Evolutionary conservation across 2,113 vertebrate species (phyloP).

Genomic region (Dipodomys merriami): DNA sequence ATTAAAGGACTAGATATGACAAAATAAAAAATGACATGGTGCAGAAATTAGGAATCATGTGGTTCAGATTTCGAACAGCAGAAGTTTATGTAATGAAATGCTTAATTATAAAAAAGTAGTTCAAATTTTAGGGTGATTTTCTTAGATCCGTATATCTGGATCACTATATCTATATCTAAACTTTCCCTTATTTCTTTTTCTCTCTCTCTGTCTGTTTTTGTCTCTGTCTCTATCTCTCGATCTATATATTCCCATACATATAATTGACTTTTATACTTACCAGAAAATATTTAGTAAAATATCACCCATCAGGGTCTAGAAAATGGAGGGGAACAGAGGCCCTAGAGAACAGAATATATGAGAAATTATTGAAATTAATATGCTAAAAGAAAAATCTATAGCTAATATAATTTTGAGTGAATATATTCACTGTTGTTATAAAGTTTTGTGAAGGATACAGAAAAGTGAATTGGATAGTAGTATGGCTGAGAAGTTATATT

Average conservation of each 20-base stretch:
- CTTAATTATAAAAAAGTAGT: background rate
- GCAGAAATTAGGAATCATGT: background rate
- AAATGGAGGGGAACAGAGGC: background rate
- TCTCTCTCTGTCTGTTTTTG: too few species aligned
- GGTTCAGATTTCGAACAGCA: background rate
- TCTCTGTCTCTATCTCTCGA: too few species aligned
- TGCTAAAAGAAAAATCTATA: background rate
- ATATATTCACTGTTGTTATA: background rate
- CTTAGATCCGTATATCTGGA: background rate
- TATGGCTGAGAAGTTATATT: background rate
- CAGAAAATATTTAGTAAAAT: background rate
- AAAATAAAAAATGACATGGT: background rate
- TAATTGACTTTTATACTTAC: background rate
- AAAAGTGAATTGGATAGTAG: background rate
- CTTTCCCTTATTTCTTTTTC: too few species aligned
- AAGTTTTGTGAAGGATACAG: background rate
- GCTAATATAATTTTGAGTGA: background rate
- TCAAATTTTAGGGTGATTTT: background rate
- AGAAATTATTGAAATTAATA: background rate
- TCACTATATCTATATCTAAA: too few species aligned
- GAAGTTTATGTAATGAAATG: background rate
- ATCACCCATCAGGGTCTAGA: background rate
- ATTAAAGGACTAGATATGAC: background rate
- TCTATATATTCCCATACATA: background rate
- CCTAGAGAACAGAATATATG: rapidly evolving